A percentile compares a stretch with the other conserved stretches of the same genome.
phyloP scores from a whole-genome alignment of 2,888 invertebrate species.

The Cheilosia impressa region DNA sequence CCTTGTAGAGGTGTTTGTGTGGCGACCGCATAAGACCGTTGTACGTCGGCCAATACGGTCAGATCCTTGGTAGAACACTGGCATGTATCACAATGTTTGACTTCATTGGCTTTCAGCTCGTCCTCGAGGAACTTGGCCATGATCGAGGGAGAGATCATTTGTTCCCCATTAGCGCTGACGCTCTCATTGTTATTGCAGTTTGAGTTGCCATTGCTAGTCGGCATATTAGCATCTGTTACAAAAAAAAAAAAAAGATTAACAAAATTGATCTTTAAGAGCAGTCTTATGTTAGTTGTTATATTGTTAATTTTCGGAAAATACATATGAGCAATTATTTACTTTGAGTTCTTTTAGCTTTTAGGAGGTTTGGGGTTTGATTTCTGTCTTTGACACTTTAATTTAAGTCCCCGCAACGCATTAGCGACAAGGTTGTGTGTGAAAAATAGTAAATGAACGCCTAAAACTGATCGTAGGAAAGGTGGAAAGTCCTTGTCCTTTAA shows the following conservation, averaged over 20 bases:
- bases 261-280: not conserved
- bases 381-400: not conserved
- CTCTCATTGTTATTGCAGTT: slow-evolving; percentile 67
- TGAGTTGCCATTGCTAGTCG: slow-evolving; percentile 46
- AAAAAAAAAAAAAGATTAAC: not conserved
- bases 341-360: slow-evolving; percentile 17
- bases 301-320: slow-evolving; percentile 5
- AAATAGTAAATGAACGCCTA: too few species aligned
- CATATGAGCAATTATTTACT: slow-evolving; percentile 37
- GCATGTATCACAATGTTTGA: slow-evolving; percentile 93
- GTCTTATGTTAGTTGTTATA: slow-evolving; percentile 20
- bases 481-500: too few species aligned
- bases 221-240: slow-evolving; percentile 54
- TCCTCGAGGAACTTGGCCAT: slow-evolving; percentile 96
- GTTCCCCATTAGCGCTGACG: slow-evolving; percentile 77
- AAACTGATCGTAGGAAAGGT: too few species aligned
- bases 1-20: slow-evolving; percentile 87
- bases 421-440: too few species aligned
- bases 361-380: not conserved
- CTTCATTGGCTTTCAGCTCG: slow-evolving; percentile 90
- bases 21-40: slow-evolving; percentile 86
- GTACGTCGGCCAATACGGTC: slow-evolving; percentile 85
- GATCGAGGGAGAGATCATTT: slow-evolving; percentile 91
- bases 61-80: slow-evolving; percentile 86
- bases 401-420: too few species aligned